Base-by-base conservation (phyloP, 2,888 invertebrate genomes). In the Ceramica pisi region DNA sequence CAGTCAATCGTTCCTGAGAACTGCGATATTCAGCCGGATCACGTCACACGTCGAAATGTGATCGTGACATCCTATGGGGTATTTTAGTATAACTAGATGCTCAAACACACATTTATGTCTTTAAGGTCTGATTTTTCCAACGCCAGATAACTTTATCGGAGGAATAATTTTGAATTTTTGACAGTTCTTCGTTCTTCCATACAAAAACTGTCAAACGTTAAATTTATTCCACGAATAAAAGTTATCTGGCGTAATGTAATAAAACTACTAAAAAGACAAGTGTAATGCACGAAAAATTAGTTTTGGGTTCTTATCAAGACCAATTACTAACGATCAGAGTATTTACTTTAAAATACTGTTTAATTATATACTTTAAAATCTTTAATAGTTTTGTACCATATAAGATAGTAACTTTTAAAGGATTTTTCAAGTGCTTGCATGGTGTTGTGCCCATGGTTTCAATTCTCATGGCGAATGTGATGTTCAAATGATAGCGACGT, bases 251-350 rank as follows among this genome's bases (percentile, higher is more conserved):
- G n/a, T 48, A 67, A 67, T 70, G 70, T 80, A 61, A 38, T 67
- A 67, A 46, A 56, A 61, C 60, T 60, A 67, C 82, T 71, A 67
- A 66, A 75, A 75, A 75, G 63, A 62, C 35, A 38, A n/a, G 60
- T 64, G 64, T 77, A 61, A 56, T 48, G 62, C 41, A n/a, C 46
- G 68, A 75, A 83, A 83, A 83, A 66, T 79, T 55, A 79, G 72
- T 72, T 72, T 85, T 84, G 72, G 12, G 0, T 59, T 79, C 71
- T 76, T 70, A 71, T 74, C 67, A 68, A 63, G 69, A 71, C 65
- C 57, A 44, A 72, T 71, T 66, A 62, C 16, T 78, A 84, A 81
- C 71, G 81, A 81, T 71, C 79, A 70, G 50, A 68, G 21, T 75
- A 73, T 77, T 75, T 81, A 56, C 67, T 44, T 66, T 31, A 38